Conservation (phyloP, 2,797 vertebrate species). For the Cyprinella venusta region DNA sequence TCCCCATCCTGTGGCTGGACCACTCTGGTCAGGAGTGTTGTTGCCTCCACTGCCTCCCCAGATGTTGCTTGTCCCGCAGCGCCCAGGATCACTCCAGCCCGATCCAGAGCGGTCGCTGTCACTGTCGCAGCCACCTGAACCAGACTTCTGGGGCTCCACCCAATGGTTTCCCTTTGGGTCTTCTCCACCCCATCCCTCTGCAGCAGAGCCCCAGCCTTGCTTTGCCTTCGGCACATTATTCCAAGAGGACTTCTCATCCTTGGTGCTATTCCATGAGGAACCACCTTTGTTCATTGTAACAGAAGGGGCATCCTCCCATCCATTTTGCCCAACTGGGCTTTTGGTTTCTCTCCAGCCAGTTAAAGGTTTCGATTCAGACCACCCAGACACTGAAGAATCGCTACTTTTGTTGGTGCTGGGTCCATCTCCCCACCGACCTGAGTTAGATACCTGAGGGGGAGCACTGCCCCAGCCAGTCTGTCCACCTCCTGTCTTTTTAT, state of each 20-base stretch:
- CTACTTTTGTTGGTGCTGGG: slow-evolving; percentile 77
- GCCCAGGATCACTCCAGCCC: slow-evolving; percentile 87
- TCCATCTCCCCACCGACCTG: slow-evolving; percentile 86
- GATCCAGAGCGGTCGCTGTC: slow-evolving; percentile 90
- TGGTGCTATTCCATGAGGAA: slow-evolving; percentile 85
- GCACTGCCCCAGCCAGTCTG: slow-evolving; percentile 86
- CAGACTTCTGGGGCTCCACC: slow-evolving; percentile 87
- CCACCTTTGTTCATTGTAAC: slow-evolving; percentile 80
- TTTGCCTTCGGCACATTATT: slow-evolving; percentile 86
- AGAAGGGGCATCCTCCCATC: slow-evolving; percentile 87
- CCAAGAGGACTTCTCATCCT: slow-evolving; percentile 91
- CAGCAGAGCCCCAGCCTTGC: slow-evolving; percentile 84
- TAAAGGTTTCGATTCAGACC: slow-evolving; percentile 87
- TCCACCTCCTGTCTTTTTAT: slow-evolving; percentile 85
- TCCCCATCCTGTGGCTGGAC: slow-evolving; percentile 83
- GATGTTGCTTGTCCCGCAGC: slow-evolving; percentile 77
- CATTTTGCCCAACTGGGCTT: slow-evolving; percentile 81
- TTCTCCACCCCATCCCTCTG: slow-evolving; percentile 86
- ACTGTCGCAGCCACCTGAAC: slow-evolving; percentile 87
- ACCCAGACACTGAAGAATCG: slow-evolving; percentile 84
- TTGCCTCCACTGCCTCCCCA: slow-evolving; percentile 79
- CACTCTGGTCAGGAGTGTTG: slow-evolving; percentile 80
- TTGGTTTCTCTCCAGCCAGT: slow-evolving; percentile 90
- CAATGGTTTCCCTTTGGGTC: slow-evolving; percentile 86
- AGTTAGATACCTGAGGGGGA: slow-evolving; percentile 83